Evolutionary conservation across 2,888 invertebrate species (phyloP), one percentile per base, ranked within the genome.

Genomic region (Xestia sexstrigata): DNA sequence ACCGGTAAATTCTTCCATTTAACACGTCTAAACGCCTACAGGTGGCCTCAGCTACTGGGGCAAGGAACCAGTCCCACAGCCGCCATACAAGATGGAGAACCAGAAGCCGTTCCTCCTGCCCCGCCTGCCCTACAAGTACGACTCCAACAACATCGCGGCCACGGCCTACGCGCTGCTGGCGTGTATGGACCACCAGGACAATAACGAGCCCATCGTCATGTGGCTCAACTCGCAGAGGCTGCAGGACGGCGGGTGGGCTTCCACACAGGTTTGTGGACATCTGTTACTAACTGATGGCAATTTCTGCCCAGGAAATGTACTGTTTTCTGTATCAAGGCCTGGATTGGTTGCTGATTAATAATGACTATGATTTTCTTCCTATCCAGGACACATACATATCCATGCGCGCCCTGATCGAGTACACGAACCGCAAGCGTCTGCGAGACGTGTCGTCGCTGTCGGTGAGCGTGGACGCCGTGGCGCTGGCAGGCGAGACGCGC

Each of bases 141-240:
- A 99, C 95, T 98, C 99, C 0, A 98, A 98, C 92, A 99, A 99
- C 93, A 98, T 99, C 67, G 99, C 99, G 91, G 98, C 99, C 0
- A 99, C 99, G 0, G 98, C 99, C 0, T 99, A 99, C 93, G 99
- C 98, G 0, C 95, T 99, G 70, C 96, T 99, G 89, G 98, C 99
- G 0, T 99, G 99, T 92, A 98, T 99, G 82, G 98, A 98, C 49
- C 97, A 98, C 30, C 98, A 99, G 92, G 99, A 99, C 91, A 97
- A 98, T 89, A 98, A 98, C 78, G 98, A 99, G 90, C 97, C 98
- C 4, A 99, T 99, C 87, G 99, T 99, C 17, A 98, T 98, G 92
- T 99, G 99, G 99, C 96, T 99, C 63, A 99, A 99, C 93, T 97
- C 98, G 0, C 99, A 99, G 93, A 97, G 99, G 73, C 95, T 99